Conservation (phyloP, 2,888 invertebrate species). For the Sericinus montela region DNA sequence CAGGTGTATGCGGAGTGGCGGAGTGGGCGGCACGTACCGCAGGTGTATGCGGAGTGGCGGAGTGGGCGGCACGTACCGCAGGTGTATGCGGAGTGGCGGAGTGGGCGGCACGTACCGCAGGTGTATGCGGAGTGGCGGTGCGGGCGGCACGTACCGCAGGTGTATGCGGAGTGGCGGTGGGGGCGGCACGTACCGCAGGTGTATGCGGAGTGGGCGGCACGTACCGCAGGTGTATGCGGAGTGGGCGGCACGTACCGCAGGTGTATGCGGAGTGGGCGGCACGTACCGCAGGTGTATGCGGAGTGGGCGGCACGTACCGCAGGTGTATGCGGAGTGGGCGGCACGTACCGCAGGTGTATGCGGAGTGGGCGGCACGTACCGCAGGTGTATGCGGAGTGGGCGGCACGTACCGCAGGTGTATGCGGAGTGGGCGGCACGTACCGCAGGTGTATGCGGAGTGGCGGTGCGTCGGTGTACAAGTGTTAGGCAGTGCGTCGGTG, state of each 20-base stretch:
- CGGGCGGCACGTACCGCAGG: neutral
- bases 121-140: neutral
- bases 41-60: too few species aligned
- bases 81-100: neutral
- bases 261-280: too few species aligned
- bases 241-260: too few species aligned
- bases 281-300: neutral
- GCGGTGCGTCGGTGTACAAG: constrained; percentile 36
- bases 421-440: too few species aligned
- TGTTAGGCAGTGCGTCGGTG: constrained; percentile 53
- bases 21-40: neutral
- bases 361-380: too few species aligned
- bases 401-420: too few species aligned
- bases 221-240: too few species aligned
- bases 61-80: too few species aligned
- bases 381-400: too few species aligned
- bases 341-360: too few species aligned
- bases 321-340: too few species aligned
- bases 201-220: neutral
- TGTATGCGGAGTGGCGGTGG: neutral
- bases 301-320: too few species aligned
- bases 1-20: neutral
- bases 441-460: constrained; percentile 95
- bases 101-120: neutral
- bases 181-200: neutral